Evolutionary conservation across 2,113 vertebrate genomes (phyloP).

Genomic region (Leptobrachium leishanense): DNA sequence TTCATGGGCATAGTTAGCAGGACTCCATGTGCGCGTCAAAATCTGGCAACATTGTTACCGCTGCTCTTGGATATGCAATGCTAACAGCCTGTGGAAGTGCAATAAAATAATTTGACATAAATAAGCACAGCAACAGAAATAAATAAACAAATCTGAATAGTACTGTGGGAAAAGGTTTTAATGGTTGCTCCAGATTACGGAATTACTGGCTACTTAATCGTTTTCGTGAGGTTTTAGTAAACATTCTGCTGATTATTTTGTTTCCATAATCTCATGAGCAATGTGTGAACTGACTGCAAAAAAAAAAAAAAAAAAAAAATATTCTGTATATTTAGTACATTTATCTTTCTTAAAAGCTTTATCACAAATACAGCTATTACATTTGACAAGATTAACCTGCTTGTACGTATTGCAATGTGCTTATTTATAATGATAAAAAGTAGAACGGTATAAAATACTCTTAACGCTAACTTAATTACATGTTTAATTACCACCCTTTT

Average conservation of each 20-base stretch:
- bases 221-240: constrained; percentile 9
- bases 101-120: constrained; percentile 58
- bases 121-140: constrained; percentile 52
- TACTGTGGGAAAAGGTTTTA: constrained; percentile 41
- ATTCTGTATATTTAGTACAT: too few relatives aligned
- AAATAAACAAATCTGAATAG: constrained; percentile 53
- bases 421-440: too few relatives aligned
- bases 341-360: too few relatives aligned
- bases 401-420: too few relatives aligned
- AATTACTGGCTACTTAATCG: constrained; percentile 6
- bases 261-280: constrained; percentile 26
- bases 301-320: too few relatives aligned
- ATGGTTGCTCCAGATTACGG: constrained; percentile 23
- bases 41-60: constrained; percentile 66
- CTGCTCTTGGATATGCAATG: constrained; percentile 57
- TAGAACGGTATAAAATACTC: too few relatives aligned
- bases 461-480: too few relatives aligned
- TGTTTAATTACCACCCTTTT: too few relatives aligned
- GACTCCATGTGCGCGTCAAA: constrained; percentile 63
- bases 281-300: constrained; percentile 7
- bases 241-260: background rate
- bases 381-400: too few relatives aligned
- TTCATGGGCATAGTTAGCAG: constrained; percentile 72
- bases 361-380: too few relatives aligned
- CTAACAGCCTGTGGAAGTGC: constrained; percentile 58